Evolutionary conservation across 2,113 vertebrate genomes (phyloP), one percentile per base, ranked within the genome.

Genomic region (Megaptera novaeangliae): DNA sequence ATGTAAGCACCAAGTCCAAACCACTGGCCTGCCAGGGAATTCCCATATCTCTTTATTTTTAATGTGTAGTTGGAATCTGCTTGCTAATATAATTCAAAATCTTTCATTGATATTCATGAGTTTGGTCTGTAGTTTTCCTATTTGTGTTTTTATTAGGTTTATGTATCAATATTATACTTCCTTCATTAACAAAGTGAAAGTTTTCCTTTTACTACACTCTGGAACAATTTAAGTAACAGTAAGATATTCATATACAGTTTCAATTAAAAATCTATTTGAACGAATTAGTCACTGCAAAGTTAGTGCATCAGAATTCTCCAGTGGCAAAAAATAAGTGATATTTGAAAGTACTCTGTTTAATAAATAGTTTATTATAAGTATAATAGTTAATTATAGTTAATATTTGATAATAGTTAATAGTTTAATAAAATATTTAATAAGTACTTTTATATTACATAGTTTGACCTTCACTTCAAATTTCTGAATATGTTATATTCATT

Each of bases 191-290:
- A 96, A 87, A 89, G 59, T 77, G 23, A 69, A 87, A 72, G 18
- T 82, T 87, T 96, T 91, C 14, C 25, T 77, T 82, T 49, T 93
- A 44, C 29, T 88, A 4, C 64, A 41, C 31, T 72, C 41, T 88
- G 52, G 55, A 55, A 55, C 55, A 55, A 55, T 55, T 55, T 55
- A 55, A 55, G 55, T 55, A 55, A 55, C 55, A 75, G 8, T 85
- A 18, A n/a, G 64, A 81, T 84, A 91, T 4, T 49, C 44, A 85
- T 85, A 81, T 64, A 2, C 3, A 69, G 34, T 72, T 93, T 95
- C 77, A 93, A 39, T 92, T 94, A 74, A 59, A 83, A 94, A 59
- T 93, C 29, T 83, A 25, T 61, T 20, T 91, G 57, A 85, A 88
- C 11, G 61, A 74, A 75, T 64, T 80, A 80, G 31, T 91, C 20